These are phyloP conservation scores for Pachycephus smyrnensis DNA, from an alignment of 2,888 invertebrate genomes.

Conservation along the genomic window DNA sequence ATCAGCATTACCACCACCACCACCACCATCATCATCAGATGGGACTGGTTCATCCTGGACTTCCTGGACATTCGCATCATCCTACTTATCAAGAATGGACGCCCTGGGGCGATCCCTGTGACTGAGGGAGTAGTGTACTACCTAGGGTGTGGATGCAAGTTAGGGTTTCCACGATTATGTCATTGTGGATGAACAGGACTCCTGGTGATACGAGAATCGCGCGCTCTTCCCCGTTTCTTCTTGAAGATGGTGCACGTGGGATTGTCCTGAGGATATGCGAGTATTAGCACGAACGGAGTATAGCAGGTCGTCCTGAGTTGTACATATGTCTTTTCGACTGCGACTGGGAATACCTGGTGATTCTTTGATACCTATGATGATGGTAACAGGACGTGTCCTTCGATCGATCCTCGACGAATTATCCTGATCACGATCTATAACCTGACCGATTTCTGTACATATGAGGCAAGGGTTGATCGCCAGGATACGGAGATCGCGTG, in stretches of 20 bases:
- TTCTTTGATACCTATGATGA: not conserved
- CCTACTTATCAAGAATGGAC: slow-evolving; percentile 55
- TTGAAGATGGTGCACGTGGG: not conserved
- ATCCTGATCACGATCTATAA: not conserved
- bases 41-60: slow-evolving; percentile 48
- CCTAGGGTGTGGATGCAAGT: not conserved
- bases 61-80: slow-evolving; percentile 34
- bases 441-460: not conserved
- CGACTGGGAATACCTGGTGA: not conserved
- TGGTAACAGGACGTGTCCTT: not conserved
- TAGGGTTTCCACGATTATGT: not conserved
- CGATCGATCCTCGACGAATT: not conserved
- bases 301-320: not conserved
- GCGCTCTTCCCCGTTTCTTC: not conserved
- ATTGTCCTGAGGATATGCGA: not conserved
- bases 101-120: slow-evolving; percentile 59
- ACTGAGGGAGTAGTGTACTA: slow-evolving; percentile 37
- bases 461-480: not conserved
- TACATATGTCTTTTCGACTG: not conserved
- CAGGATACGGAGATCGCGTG: not conserved
- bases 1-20: slow-evolving; percentile 59
- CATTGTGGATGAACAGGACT: not conserved
- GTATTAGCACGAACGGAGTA: not conserved
- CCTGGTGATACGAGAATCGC: not conserved
- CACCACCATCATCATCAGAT: slow-evolving; percentile 55